Evolutionary conservation across 1,140 invertebrate species (phyloP).

Genomic region (Rhynchophorus ferrugineus): DNA sequence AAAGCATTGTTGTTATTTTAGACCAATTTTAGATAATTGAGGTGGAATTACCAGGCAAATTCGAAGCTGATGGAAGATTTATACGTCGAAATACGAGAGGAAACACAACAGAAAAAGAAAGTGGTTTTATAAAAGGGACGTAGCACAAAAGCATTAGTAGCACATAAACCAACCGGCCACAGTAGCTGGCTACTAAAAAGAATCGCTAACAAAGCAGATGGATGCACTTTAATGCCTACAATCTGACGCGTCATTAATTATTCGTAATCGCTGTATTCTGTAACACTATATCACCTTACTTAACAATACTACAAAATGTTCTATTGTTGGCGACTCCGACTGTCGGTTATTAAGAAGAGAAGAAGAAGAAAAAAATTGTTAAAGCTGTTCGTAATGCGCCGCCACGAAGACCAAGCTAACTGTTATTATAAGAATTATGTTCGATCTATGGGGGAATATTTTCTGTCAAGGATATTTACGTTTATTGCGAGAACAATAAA

Average conservation of each 20-base stretch:
- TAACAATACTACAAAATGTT: constrained; percentile 24
- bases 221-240: constrained; percentile 34
- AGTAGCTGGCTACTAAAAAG: constrained; percentile 31
- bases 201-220: constrained; percentile 34
- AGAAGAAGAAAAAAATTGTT: too few species aligned
- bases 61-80: constrained; percentile 30
- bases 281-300: constrained; percentile 20
- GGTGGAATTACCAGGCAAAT: constrained; percentile 30
- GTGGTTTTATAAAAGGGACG: constrained; percentile 30
- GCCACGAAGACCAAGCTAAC: too few species aligned
- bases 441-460: too few species aligned
- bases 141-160: constrained; percentile 32
- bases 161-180: constrained; percentile 28
- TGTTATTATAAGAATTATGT: too few species aligned
- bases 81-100: constrained; percentile 20
- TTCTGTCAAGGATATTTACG: too few species aligned
- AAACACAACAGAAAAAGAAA: constrained; percentile 31
- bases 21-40: too few species aligned
- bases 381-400: constrained; percentile 6
- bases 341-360: constrained; percentile 16
- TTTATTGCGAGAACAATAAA: too few species aligned
- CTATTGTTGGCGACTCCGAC: constrained; percentile 14
- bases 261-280: constrained; percentile 31
- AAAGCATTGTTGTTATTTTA: too few species aligned
- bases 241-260: constrained; percentile 35